Conservation (phyloP, 1,140 invertebrate species). For the Drosophila bifasciata region DNA sequence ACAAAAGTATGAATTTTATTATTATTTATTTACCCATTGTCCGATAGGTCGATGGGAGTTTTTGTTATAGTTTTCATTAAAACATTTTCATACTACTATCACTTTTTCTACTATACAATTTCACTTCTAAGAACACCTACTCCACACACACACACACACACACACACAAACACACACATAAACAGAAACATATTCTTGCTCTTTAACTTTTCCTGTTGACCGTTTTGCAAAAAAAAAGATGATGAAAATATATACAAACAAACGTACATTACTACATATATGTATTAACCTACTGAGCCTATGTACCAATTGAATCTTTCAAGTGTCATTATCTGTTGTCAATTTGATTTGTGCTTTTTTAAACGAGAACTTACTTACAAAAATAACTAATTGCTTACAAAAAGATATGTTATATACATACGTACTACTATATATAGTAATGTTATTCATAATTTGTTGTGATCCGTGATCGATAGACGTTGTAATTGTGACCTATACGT, state of each 20-base stretch:
- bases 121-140: slow-evolving; percentile 5
- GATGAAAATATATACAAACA: slow-evolving; percentile 33
- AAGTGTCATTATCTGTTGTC: slow-evolving; percentile 63
- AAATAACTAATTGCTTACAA: slow-evolving; percentile 1
- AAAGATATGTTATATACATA: too few species aligned
- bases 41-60: too few species aligned
- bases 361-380: slow-evolving; percentile 24
- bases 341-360: slow-evolving; percentile 73
- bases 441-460: slow-evolving; percentile 66
- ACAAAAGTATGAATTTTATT: too few species aligned
- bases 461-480: slow-evolving; percentile 56
- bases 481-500: slow-evolving; percentile 64
- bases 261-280: slow-evolving; percentile 34
- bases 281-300: slow-evolving; percentile 18
- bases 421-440: slow-evolving; percentile 30
- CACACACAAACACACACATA: slow-evolving; percentile 32
- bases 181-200: slow-evolving; percentile 52
- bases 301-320: slow-evolving; percentile 35
- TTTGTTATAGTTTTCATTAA: too few species aligned
- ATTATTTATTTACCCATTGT: too few species aligned
- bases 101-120: not conserved
- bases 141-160: slow-evolving; percentile 10
- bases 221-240: slow-evolving; percentile 71
- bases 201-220: slow-evolving; percentile 80
- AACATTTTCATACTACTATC: too few species aligned